Percentiles rank a stretch among this genome's conserved stretches.
These are phyloP conservation scores for Kryptopterus vitreolus DNA, from an alignment of 2,797 vertebrate species.

Conservation along the genomic window DNA sequence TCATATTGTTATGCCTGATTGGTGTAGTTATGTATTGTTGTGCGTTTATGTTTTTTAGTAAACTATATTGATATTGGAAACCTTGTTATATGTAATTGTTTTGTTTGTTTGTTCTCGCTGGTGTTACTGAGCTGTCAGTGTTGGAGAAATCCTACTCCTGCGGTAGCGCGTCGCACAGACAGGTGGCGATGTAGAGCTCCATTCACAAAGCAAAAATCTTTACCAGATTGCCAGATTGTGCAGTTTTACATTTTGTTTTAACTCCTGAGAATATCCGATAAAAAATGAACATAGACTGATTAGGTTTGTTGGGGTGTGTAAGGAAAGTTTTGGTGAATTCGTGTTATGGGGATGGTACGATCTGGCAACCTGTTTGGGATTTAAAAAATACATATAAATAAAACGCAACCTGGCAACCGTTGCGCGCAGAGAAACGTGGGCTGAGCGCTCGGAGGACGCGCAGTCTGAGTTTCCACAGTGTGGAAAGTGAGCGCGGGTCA, in stretches of 20 bases:
- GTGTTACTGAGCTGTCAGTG: not conserved
- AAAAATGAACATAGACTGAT: not conserved
- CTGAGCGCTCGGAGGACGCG: conserved; percentile 58
- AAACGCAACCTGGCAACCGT: conserved; percentile 8
- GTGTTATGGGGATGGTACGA: not conserved
- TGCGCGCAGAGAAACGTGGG: conserved; percentile 46
- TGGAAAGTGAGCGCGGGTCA: conserved; percentile 63
- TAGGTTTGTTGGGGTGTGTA: no score
- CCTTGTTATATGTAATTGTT: not conserved
- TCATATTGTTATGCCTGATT: no score
- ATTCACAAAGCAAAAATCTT: not conserved
- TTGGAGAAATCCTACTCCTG: not conserved
- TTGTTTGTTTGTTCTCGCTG: not conserved
- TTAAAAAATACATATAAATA: no score
- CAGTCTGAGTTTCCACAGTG: conserved; percentile 59
- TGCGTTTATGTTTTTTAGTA: no score
- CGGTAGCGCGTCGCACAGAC: conserved; percentile 58
- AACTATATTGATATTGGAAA: no score
- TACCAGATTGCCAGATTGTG: conserved; percentile 12
- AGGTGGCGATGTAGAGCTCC: conserved; percentile 73
- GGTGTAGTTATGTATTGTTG: no score
- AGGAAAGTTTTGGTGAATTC: not conserved
- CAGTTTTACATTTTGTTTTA: accelerated
- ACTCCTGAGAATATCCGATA: not conserved
- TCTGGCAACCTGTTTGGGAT: not conserved